A percentile compares a stretch with the other conserved stretches of the same genome.
Conservation (phyloP, 1,140 invertebrate species). For the Apocrypta bakeri region DNA sequence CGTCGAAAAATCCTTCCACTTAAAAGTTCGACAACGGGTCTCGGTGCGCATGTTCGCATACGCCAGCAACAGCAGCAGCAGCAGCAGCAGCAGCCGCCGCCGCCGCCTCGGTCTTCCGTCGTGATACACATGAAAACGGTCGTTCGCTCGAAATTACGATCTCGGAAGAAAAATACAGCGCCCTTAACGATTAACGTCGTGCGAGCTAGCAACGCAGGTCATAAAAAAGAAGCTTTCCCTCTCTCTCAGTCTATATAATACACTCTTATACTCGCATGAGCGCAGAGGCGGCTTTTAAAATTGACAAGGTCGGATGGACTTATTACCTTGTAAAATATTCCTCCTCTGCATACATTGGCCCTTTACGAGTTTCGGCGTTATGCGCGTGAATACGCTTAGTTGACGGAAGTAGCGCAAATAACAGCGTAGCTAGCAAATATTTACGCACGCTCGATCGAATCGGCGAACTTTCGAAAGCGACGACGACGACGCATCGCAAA, state of each 20-base stretch:
- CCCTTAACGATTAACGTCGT: constrained; percentile 24
- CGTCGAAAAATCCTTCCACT: not conserved
- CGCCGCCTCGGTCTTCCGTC: not conserved
- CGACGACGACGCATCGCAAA: too few relatives aligned
- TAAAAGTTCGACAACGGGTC: too few relatives aligned
- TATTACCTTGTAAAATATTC: constrained; percentile 20
- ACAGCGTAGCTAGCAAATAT: too few relatives aligned
- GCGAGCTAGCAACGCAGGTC: not conserved
- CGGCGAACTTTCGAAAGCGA: not conserved
- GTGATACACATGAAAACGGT: constrained; percentile 10
- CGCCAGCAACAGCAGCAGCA: not conserved
- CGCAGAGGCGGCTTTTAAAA: constrained; percentile 14
- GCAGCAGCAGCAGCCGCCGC: too few relatives aligned
- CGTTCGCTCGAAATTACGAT: constrained; percentile 21
- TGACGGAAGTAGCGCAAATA: too few relatives aligned
- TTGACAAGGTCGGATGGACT: constrained; percentile 14
- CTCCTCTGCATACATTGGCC: not conserved
- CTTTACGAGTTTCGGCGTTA: constrained; percentile 1
- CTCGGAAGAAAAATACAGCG: constrained; percentile 26
- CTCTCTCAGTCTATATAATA: not conserved
- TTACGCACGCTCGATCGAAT: not conserved
- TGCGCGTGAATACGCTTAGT: too few relatives aligned
- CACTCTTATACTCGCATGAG: not conserved
- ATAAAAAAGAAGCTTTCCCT: not conserved
- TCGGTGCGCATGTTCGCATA: not conserved